These are phyloP conservation scores for Patella caerulea DNA, from an alignment of 2,888 invertebrate species.

Conservation along the genomic window DNA sequence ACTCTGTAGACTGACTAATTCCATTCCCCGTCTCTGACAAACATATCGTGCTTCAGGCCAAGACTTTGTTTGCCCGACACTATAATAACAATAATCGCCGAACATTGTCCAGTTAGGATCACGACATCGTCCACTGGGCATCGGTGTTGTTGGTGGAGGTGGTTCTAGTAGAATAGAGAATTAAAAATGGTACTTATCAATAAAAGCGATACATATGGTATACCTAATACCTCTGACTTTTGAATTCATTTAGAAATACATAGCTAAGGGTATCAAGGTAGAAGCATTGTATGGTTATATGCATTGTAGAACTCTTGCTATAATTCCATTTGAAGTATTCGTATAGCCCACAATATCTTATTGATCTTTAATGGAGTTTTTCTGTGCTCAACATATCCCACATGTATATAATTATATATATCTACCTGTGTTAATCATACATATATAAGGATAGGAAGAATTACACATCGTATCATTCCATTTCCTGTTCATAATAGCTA, in stretches of 20 bases:
- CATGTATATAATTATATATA: too few relatives aligned
- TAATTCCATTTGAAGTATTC: too few relatives aligned
- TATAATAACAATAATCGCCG: constrained; percentile 21
- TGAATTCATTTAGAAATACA: too few relatives aligned
- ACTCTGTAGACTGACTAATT: constrained; percentile 21
- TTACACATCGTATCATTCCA: constrained; percentile 48
- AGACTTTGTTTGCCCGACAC: neutral
- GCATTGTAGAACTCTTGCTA: too few relatives aligned
- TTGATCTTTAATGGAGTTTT: too few relatives aligned
- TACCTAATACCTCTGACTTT: too few relatives aligned
- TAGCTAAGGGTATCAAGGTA: too few relatives aligned
- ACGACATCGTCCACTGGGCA: constrained; percentile 14
- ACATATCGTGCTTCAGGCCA: constrained; percentile 27
- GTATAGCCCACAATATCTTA: too few relatives aligned
- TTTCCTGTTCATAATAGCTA: constrained; percentile 35
- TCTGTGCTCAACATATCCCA: too few relatives aligned
- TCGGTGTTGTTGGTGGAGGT: constrained; percentile 7
- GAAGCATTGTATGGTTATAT: too few relatives aligned
- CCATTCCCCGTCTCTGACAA: constrained; percentile 17
- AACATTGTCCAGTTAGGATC: constrained; percentile 13
- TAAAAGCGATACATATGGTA: too few relatives aligned
- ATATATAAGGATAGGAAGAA: constrained; percentile 35
- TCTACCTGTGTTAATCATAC: constrained; percentile 35
- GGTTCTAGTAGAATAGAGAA: neutral
- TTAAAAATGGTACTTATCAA: too few relatives aligned